These are phyloP conservation scores for Hylaeus anthracinus DNA, from an alignment of 1,140 invertebrate genomes.

Conservation along the genomic window DNA sequence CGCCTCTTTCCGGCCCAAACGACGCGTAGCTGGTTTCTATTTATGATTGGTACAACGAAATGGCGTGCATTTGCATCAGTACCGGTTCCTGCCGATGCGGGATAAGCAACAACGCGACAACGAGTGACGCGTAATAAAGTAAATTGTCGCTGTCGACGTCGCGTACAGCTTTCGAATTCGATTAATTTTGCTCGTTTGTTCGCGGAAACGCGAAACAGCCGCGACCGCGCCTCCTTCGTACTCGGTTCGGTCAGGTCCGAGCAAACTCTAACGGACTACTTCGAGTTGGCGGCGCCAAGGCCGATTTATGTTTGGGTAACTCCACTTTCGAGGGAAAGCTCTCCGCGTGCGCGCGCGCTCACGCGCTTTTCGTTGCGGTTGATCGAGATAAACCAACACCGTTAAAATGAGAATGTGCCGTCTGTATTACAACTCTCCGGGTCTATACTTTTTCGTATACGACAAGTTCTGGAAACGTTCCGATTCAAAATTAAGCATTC, in stretches of 20 bases:
- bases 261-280: background rate
- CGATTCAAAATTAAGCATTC: too few relatives aligned
- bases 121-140: conserved; percentile 12
- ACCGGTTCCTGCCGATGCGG: background rate
- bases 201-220: too few relatives aligned
- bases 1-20: background rate
- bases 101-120: conserved; percentile 29
- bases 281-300: conserved; percentile 1
- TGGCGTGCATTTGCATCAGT: conserved; percentile 15
- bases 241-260: background rate
- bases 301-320: conserved; percentile 15
- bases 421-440: background rate
- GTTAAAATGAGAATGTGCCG: conserved; percentile 12
- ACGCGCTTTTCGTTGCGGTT: conserved; percentile 1
- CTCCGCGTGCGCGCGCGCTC: background rate
- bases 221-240: too few relatives aligned
- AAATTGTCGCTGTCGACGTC: background rate
- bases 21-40: conserved; percentile 7
- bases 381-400: conserved; percentile 17
- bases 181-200: too few relatives aligned
- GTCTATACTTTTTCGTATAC: background rate
- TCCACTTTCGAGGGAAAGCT: conserved; percentile 6
- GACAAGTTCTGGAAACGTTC: too few relatives aligned
- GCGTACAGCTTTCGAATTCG: too few relatives aligned
- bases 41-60: conserved; percentile 39